Percentiles rank a stretch among this genome's conserved stretches.
Conservation (phyloP, 2,113 vertebrate species). For the Lipotes vexillifer region DNA sequence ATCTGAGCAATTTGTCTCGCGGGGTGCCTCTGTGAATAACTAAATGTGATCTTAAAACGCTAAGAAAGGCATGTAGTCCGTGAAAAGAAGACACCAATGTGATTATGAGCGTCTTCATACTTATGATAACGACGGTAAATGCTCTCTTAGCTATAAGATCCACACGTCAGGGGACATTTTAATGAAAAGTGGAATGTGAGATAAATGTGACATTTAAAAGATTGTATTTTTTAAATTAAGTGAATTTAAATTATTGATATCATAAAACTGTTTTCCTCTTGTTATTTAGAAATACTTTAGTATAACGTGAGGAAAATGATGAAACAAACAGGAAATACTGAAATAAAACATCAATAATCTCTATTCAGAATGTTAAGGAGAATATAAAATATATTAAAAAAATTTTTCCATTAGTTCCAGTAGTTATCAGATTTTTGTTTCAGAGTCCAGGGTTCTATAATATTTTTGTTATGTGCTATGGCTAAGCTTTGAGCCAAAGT, state of each 20-base stretch:
- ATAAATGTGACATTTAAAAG: not conserved
- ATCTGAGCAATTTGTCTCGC: not conserved
- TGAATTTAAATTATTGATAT: not conserved
- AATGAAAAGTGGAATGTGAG: not conserved
- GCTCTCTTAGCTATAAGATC: not conserved
- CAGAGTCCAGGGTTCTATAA: not conserved
- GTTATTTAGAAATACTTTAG: slow-evolving; percentile 17
- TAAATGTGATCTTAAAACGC: not conserved
- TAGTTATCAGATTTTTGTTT: not conserved
- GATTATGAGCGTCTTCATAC: fast-evolving
- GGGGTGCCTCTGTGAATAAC: not conserved
- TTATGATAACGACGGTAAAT: not conserved
- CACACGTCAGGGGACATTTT: not conserved
- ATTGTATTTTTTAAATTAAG: not conserved
- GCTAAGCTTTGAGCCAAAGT: not conserved
- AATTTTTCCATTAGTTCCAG: not conserved
- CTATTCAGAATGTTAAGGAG: not conserved
- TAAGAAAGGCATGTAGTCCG: not conserved
- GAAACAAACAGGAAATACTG: not conserved
- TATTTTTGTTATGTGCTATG: not conserved
- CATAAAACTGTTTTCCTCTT: not conserved
- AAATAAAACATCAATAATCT: not conserved
- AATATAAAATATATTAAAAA: not conserved
- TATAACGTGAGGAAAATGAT: not conserved
- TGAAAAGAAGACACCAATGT: fast-evolving